Percentiles rank a stretch among this genome's conserved stretches.
Evolutionary conservation across 1,140 invertebrate genomes (phyloP).

Genomic region (Drosophila pruinosa): DNA sequence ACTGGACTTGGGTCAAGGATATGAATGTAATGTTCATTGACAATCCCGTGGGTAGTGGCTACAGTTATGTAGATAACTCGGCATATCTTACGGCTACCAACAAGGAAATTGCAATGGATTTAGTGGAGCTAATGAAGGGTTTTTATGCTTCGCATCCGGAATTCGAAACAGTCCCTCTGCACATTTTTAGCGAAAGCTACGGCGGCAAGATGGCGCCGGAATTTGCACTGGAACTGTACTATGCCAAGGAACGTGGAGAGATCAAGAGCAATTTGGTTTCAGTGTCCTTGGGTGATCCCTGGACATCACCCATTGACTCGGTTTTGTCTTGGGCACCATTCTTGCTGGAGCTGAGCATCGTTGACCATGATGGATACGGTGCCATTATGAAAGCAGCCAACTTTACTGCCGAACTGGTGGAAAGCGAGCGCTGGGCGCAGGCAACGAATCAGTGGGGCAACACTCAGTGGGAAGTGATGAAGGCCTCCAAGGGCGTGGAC

Average conservation of each 20-base stretch:
- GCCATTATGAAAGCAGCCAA: conserved; percentile 84
- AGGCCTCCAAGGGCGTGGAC: conserved; percentile 86
- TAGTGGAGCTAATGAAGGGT: conserved; percentile 87
- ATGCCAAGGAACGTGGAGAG: conserved; percentile 86
- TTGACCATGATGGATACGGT: conserved; percentile 85
- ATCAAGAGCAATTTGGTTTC: conserved; percentile 90
- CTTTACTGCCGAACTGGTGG: conserved; percentile 84
- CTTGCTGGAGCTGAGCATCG: conserved; percentile 83
- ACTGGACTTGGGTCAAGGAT: conserved; percentile 89
- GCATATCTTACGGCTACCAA: conserved; percentile 87
- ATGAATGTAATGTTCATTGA: conserved; percentile 94
- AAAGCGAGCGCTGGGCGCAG: conserved; percentile 84
- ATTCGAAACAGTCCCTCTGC: conserved; percentile 89
- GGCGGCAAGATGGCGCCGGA: conserved; percentile 95
- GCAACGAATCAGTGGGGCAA: conserved; percentile 87
- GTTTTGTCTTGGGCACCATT: conserved; percentile 91
- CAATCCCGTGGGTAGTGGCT: conserved; percentile 95
- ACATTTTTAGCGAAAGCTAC: conserved; percentile 93
- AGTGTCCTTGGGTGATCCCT: conserved; percentile 92
- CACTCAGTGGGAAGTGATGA: conserved; percentile 86
- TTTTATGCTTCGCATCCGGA: conserved; percentile 87
- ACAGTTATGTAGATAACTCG: conserved; percentile 89
- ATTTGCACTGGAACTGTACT: conserved; percentile 85
- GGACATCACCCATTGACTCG: conserved; percentile 93
- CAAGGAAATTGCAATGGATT: conserved; percentile 90